These are phyloP conservation scores for Lordiphosa mommai DNA, from an alignment of 1,140 invertebrate species.

Conservation along the genomic window DNA sequence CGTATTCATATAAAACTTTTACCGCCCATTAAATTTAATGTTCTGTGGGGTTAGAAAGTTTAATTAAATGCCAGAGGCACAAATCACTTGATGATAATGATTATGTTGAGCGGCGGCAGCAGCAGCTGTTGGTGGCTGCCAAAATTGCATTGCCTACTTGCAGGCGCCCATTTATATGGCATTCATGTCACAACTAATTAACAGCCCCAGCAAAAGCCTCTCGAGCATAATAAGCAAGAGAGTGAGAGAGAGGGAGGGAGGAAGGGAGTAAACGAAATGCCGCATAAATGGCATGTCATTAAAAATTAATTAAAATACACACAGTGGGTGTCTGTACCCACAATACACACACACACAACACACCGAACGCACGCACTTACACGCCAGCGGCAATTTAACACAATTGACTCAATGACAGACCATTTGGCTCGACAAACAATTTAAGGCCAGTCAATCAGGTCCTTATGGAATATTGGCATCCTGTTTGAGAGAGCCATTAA, in stretches of 20 bases:
- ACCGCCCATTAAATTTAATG: conserved; percentile 39
- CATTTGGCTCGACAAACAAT: no score
- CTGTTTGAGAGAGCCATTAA: no score
- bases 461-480: no score
- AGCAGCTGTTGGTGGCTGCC: not conserved
- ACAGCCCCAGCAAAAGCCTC: not conserved
- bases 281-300: conserved; percentile 7
- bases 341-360: conserved; percentile 20
- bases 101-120: not conserved
- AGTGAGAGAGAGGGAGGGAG: not conserved
- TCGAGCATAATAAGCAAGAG: not conserved
- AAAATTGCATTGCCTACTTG: not conserved
- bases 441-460: no score
- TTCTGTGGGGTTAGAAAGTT: conserved; percentile 5
- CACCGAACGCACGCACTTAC: not conserved
- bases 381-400: not conserved
- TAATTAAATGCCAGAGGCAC: conserved; percentile 44
- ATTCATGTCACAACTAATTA: conserved; percentile 1
- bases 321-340: not conserved
- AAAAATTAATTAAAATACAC: conserved; percentile 8
- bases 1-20: conserved; percentile 55
- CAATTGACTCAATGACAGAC: no score
- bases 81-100: conserved; percentile 3
- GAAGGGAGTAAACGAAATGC: not conserved
- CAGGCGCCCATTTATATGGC: not conserved